Evolutionary conservation across 2,888 invertebrate genomes (phyloP).

Genomic region (Matsumyia berberina): DNA sequence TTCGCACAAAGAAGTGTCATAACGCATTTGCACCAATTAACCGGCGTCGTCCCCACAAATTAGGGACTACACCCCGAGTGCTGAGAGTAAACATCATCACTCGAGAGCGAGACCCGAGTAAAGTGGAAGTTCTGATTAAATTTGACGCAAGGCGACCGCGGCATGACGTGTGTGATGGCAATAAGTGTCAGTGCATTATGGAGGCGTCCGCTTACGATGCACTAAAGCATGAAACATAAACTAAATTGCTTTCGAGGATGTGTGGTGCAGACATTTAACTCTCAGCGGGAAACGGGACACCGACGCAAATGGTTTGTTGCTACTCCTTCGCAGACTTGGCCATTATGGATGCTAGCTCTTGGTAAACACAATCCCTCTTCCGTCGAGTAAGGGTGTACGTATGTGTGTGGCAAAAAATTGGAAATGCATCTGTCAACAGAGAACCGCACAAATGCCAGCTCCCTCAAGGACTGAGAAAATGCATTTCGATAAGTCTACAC

Average conservation of each 20-base stretch:
- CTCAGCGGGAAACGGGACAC: conserved; percentile 33
- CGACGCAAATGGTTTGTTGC: conserved; percentile 6
- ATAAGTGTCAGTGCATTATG: conserved; percentile 11
- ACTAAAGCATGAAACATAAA: conserved; percentile 18
- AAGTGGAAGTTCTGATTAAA: conserved; percentile 9
- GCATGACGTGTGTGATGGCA: background rate
- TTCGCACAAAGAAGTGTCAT: conserved; percentile 10
- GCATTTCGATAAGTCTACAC: conserved; percentile 39
- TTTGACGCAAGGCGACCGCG: background rate
- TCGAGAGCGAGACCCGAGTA: background rate
- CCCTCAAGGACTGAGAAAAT: conserved; percentile 16
- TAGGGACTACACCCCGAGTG: background rate
- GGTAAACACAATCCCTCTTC: conserved; percentile 11
- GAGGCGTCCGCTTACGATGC: conserved; percentile 10
- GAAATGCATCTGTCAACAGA: conserved; percentile 33
- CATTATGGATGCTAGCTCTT: conserved; percentile 10
- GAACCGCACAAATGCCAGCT: background rate
- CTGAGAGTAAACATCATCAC: background rate
- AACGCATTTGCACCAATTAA: conserved; percentile 23
- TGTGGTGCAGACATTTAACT: background rate
- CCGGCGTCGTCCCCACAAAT: background rate
- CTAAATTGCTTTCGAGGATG: conserved; percentile 37
- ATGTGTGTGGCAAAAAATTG: conserved; percentile 15
- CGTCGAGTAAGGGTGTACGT: background rate
- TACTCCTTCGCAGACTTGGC: background rate